Base-by-base conservation (phyloP, 1,140 invertebrate species). In the Lysiphlebus fabarum region DNA sequence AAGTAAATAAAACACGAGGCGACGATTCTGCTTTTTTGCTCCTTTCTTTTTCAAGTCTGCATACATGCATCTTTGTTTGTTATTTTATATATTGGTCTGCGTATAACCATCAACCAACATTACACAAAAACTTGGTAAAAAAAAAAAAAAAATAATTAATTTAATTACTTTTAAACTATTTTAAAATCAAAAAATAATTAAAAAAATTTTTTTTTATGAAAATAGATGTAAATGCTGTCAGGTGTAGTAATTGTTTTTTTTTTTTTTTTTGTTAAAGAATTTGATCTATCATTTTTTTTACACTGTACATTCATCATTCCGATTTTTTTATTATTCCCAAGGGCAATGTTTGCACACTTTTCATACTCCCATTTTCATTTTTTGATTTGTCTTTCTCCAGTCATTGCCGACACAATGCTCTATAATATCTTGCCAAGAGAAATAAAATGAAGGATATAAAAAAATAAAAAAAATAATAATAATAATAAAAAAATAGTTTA, bases 1-100 rank as follows among this genome's bases (percentile, higher is more conserved):
- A 69, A 75, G 74, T 77, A 79, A 79, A 79, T 77, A 79, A 79
- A 79, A 76, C 71, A 75, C 71, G 69, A 75, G 58, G 53, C 58
- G 53, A 60, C 53, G 53, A 14, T 54, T 14, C 44, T 44, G 41
- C 41, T 17, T 10, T n/a, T 7, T 14, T 49, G 43, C 34, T 53
- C 47, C 38, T 44, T 11, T 42, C 38, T 58, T 41, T n/a, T 36
- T 38, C 36, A 26, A 42, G 57, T 43, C 42, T 40, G 34, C 53
- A 49, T 53, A 49, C 41, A 36, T 17, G 44, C 50, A 36, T 40
- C 17, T 49, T 33, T 38, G 40, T 41, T 51, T 59, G 33, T 50
- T 45, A 50, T 36, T 36, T 44, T 47, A 14, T 51, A 8, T 34
- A n/a, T 5, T 37, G n/a, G 38, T 34, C 26, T 33, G 10, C 48